Conservation (phyloP, 2,888 invertebrate genomes). For the Icerya purchasi region DNA sequence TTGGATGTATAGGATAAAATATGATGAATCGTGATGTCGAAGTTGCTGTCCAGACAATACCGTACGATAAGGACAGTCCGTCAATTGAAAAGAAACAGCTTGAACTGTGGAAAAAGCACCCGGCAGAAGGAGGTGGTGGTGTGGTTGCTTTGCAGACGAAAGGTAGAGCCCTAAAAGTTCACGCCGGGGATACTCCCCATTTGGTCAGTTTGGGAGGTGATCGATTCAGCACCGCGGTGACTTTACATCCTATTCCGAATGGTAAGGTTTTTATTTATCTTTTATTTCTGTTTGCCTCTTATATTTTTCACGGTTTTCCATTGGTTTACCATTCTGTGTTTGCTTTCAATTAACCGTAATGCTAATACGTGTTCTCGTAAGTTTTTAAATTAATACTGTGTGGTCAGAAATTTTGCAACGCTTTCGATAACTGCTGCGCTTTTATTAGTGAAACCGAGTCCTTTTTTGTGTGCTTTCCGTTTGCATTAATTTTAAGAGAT, state of each 20-base stretch:
- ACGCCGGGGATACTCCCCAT: conserved; percentile 59
- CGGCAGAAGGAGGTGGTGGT: neutral
- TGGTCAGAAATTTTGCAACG: too few relatives aligned
- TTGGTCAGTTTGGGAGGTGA: conserved; percentile 79
- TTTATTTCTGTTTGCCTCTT: conserved; percentile 1
- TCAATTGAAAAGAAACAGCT: neutral
- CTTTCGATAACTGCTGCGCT: too few relatives aligned
- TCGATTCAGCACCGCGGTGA: conserved; percentile 74
- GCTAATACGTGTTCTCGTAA: too few relatives aligned
- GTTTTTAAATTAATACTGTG: too few relatives aligned
- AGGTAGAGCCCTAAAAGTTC: conserved; percentile 38
- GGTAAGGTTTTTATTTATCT: conserved; percentile 32
- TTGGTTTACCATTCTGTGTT: neutral
- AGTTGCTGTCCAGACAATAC: too few relatives aligned
- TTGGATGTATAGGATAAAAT: too few relatives aligned
- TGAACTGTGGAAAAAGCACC: neutral
- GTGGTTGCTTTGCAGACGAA: conserved; percentile 22
- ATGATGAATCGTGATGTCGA: too few relatives aligned
- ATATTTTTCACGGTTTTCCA: neutral
- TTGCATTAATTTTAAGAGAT: too few relatives aligned
- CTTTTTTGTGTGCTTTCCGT: too few relatives aligned
- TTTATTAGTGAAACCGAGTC: too few relatives aligned
- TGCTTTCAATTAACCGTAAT: too few relatives aligned
- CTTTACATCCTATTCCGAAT: conserved; percentile 70
- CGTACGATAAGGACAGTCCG: too few relatives aligned